Conservation (phyloP, 2,888 invertebrate species). For the Lampropteryx suffumata region DNA sequence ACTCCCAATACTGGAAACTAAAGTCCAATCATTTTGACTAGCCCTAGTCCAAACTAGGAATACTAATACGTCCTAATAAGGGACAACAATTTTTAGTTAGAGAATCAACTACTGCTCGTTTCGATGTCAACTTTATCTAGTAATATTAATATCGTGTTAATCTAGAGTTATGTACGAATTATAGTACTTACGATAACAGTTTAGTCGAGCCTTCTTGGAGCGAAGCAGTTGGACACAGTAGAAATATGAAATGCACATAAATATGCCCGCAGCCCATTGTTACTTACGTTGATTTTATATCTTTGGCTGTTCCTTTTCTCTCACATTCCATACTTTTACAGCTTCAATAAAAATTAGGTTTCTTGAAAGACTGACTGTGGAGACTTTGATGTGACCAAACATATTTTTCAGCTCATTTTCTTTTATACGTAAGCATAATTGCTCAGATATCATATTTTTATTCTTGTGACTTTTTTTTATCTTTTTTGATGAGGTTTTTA, state of each 20-base stretch:
- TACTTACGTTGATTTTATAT: conserved; percentile 53
- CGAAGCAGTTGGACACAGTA: conserved; percentile 34
- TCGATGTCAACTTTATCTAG: conserved; percentile 62
- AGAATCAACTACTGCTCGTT: conserved; percentile 65
- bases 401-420: conserved; percentile 60
- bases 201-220: conserved; percentile 56
- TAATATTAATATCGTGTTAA: conserved; percentile 59
- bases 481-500: conserved; percentile 47
- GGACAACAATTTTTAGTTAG: conserved; percentile 76
- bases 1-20: conserved; percentile 41
- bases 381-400: conserved; percentile 69
- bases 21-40: conserved; percentile 51
- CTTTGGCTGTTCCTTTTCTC: conserved; percentile 50
- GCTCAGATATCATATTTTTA: conserved; percentile 69
- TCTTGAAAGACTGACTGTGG: conserved; percentile 77
- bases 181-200: conserved; percentile 43
- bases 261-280: conserved; percentile 49
- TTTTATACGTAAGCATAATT: conserved; percentile 63
- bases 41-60: conserved; percentile 49
- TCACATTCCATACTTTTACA: conserved; percentile 72
- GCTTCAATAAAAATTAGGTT: conserved; percentile 68
- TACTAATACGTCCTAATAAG: conserved; percentile 71
- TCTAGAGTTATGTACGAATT: conserved; percentile 61
- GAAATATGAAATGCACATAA: conserved; percentile 37
- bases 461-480: conserved; percentile 47